A percentile compares a stretch with the other conserved stretches of the same genome.
Evolutionary conservation across 2,888 invertebrate species (phyloP).

Genomic region (Halictus ligatus): DNA sequence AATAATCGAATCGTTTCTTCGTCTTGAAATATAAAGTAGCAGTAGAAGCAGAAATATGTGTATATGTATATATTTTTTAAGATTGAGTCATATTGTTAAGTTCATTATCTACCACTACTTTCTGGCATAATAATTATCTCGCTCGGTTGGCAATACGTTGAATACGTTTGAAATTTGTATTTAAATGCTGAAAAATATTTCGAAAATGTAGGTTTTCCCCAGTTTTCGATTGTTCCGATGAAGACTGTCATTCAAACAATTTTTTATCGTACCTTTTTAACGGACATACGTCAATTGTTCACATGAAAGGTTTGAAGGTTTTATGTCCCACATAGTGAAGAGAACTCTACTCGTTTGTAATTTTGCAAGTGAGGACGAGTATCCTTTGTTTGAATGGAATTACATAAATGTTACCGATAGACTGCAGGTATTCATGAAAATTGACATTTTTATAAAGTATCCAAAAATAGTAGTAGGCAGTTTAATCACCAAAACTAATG

Average conservation of each 20-base stretch:
- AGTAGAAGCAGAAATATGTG: no score
- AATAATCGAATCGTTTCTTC: no score
- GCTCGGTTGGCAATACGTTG: background rate
- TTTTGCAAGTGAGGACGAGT: conserved; percentile 65
- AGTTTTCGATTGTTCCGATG: background rate
- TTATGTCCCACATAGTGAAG: background rate
- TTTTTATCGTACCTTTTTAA: conserved; percentile 2
- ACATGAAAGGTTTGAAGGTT: background rate
- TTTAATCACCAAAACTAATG: background rate
- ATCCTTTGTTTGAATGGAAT: conserved; percentile 22
- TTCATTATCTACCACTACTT: background rate
- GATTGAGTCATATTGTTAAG: background rate
- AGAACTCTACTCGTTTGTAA: conserved; percentile 68
- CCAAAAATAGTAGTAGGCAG: background rate
- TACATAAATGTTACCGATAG: background rate
- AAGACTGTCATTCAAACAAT: conserved; percentile 31
- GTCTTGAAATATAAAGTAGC: no score
- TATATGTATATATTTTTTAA: no score
- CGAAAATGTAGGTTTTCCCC: background rate
- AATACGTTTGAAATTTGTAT: background rate
- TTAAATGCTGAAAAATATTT: background rate
- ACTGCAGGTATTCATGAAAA: background rate
- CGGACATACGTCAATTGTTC: conserved; percentile 9
- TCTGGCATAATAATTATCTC: background rate
- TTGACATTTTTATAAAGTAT: background rate